Evolutionary conservation across 1,140 invertebrate genomes (phyloP), one percentile per base, ranked within the genome.

Genomic region (Microplitis mediator): DNA sequence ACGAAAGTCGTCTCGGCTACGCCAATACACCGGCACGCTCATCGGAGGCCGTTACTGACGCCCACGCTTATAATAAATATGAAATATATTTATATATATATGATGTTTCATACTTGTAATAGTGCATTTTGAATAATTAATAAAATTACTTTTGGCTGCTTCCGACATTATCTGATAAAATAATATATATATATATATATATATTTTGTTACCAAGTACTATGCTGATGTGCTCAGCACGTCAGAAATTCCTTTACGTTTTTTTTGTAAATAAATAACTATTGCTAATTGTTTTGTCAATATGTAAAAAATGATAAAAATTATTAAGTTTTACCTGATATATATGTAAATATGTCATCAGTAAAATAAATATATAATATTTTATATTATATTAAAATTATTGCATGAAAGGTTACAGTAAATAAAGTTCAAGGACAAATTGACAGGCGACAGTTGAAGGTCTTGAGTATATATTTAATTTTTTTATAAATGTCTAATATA

Each of bases 31-130:
- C 23, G 23, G 23, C 23, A 23, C 23, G 23, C 23, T 23, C 23
- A 23, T 67, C 69, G 62, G 66, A 35, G 45, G 39, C 69, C 78
- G 74, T 74, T 77, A 76, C 68, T 68, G 64, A 78, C 79, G 76
- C 75, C 72, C 79, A 78, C 74, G 65, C 62, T 61, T 31, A 14
- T 31, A 11, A 32, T 16, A 50, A n/a, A 35, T 36, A 34, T 6
- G 56, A 63, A 23, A 23, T 23, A 23, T 23, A 23, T 23, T 23
- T 23, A 23, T 23, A 23, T 23, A 2, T 23, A 23, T 23, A 23
- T 45, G 39, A 4, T 45, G 11, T 45, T 45, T 45, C 8, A 45
- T 45, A 45, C 39, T 9, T 4, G 11, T 45, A 45, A 45, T 23
- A 45, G 39, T 45, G 11, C 8, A 6, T 4, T 9, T 5, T 2